A percentile compares a stretch with the other conserved stretches of the same genome.
Evolutionary conservation across 2,888 invertebrate species (phyloP).

Genomic region (Elegia similella): DNA sequence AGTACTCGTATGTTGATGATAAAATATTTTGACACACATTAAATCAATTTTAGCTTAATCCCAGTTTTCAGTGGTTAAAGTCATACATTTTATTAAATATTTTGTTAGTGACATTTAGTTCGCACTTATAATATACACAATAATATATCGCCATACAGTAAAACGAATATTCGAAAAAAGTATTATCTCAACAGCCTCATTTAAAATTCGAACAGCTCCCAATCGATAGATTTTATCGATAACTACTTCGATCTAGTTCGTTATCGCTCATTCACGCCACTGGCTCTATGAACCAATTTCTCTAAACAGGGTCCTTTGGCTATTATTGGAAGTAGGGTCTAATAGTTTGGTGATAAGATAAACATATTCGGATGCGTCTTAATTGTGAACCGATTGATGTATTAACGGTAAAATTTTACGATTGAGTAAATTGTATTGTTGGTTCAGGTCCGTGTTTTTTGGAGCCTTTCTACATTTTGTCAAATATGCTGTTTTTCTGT

Average conservation of each 20-base stretch:
- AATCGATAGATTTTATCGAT: slow-evolving; percentile 32
- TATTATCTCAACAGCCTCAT: neutral
- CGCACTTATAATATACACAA: no score
- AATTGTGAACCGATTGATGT: slow-evolving; percentile 30
- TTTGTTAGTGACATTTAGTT: no score
- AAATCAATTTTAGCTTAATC: no score
- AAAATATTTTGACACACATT: no score
- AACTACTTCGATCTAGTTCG: slow-evolving; percentile 51
- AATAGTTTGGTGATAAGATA: slow-evolving; percentile 60
- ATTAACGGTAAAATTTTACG: slow-evolving; percentile 14
- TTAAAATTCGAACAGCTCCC: neutral
- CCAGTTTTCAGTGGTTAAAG: no score
- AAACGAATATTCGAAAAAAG: neutral
- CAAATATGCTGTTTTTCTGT: no score
- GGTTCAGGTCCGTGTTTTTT: no score
- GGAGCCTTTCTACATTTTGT: no score
- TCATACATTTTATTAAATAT: no score
- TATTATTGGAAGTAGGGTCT: slow-evolving; percentile 51
- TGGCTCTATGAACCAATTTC: slow-evolving; percentile 47
- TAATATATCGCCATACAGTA: neutral
- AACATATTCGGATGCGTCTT: slow-evolving; percentile 43
- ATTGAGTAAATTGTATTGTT: slow-evolving; percentile 3
- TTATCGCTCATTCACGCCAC: slow-evolving; percentile 49
- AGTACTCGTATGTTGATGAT: no score
- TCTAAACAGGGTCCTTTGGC: slow-evolving; percentile 37